Conservation (phyloP, 2,113 vertebrate genomes). For the Paraplagusia blochii region DNA sequence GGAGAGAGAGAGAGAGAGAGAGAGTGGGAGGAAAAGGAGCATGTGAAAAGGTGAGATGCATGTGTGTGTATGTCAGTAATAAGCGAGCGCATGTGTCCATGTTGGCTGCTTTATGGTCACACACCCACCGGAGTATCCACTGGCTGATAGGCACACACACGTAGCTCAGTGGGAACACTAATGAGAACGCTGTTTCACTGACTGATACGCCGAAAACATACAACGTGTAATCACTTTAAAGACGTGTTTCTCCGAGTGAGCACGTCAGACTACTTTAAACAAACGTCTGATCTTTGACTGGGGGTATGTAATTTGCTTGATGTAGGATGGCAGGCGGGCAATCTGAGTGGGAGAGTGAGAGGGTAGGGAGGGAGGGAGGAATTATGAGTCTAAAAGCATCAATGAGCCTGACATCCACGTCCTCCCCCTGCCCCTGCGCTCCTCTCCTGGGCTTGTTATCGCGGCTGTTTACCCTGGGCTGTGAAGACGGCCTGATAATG, state of each 20-base stretch:
- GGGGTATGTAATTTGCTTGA: conserved; percentile 51
- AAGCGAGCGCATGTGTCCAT: conserved; percentile 52
- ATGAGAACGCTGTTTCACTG: conserved; percentile 57
- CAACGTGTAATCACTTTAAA: conserved; percentile 66
- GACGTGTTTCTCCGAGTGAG: conserved; percentile 49
- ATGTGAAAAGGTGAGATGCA: conserved; percentile 1
- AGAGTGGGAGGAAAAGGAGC: conserved; percentile 1
- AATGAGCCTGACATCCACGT: conserved; percentile 52
- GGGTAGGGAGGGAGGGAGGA: conserved; percentile 18
- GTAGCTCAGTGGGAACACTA: conserved; percentile 52
- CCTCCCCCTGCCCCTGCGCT: conserved; percentile 26
- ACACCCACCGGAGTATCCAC: conserved; percentile 54
- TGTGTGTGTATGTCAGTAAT: conserved; percentile 34
- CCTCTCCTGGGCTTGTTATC: conserved; percentile 59
- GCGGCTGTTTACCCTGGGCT: conserved; percentile 67
- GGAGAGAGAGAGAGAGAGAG: not conserved
- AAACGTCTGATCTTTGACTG: conserved; percentile 57
- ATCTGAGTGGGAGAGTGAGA: conserved; percentile 56
- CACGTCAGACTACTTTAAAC: conserved; percentile 62
- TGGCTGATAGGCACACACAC: conserved; percentile 58
- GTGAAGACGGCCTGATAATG: conserved; percentile 70
- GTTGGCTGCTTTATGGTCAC: conserved; percentile 48
- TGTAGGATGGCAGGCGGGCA: conserved; percentile 32
- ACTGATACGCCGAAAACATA: conserved; percentile 58
- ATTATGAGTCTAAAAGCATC: conserved; percentile 55